These are phyloP conservation scores for Thaumatotibia leucotreta DNA, from an alignment of 1,140 invertebrate genomes.

Conservation along the genomic window DNA sequence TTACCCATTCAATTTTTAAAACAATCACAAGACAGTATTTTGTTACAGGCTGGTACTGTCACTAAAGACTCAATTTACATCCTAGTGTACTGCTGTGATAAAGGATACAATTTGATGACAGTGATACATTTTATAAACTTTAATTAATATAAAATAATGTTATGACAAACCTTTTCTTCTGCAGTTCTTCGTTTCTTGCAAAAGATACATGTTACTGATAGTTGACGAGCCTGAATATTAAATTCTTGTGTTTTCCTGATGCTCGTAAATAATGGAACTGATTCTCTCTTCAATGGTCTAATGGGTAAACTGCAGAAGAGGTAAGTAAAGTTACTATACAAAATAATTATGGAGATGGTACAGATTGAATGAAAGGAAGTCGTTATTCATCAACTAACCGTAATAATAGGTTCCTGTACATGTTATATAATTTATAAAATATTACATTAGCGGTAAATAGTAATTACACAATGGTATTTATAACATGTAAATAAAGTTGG, in stretches of 20 bases:
- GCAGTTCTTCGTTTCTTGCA: conserved; percentile 57
- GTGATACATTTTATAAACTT: too few species aligned
- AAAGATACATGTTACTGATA: conserved; percentile 38
- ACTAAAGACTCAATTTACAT: too few species aligned
- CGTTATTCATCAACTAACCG: background rate
- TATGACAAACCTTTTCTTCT: conserved; percentile 47
- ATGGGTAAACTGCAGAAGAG: conserved; percentile 20
- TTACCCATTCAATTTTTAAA: too few species aligned
- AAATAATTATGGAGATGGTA: background rate
- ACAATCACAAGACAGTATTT: too few species aligned
- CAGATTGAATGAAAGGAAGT: background rate
- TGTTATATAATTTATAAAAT: background rate
- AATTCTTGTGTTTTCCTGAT: conserved; percentile 16
- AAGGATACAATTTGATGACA: too few species aligned
- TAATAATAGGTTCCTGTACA: conserved; percentile 7
- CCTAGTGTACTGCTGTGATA: too few species aligned
- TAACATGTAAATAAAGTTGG: background rate
- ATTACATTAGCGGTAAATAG: background rate
- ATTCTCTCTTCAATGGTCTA: conserved; percentile 36
- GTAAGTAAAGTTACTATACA: background rate
- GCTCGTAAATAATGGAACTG: conserved; percentile 22
- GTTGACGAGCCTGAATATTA: conserved; percentile 27
- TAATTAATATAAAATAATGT: too few species aligned
- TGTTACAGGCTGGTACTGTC: too few species aligned
- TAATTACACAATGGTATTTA: background rate